Percentiles rank a stretch among this genome's conserved stretches.
Conservation (phyloP, 53 echinoderm and acorn worm genomes). For the Zoroaster sp. region DNA sequence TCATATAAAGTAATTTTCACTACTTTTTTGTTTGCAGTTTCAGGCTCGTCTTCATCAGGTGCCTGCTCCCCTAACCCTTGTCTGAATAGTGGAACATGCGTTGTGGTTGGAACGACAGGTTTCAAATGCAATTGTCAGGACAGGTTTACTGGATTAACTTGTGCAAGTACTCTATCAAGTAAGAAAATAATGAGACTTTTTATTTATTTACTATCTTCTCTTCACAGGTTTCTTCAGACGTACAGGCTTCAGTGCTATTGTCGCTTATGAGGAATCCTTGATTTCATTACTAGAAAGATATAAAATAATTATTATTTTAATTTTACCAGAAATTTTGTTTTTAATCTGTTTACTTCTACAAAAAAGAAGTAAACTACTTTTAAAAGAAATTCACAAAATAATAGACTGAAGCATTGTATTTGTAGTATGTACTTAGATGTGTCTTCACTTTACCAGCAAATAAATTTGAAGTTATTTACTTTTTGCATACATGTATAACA, state of each 20-base stretch:
- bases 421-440: too few relatives aligned
- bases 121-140: not conserved
- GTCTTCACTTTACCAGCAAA: too few relatives aligned
- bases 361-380: too few relatives aligned
- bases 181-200: not conserved
- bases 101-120: not conserved
- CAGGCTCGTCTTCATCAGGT: not conserved
- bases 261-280: not conserved
- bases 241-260: not conserved
- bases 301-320: not conserved
- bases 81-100: conserved; percentile 29
- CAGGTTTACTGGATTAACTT: not conserved
- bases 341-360: too few relatives aligned
- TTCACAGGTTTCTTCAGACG: too few relatives aligned
- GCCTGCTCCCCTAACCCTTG: not conserved
- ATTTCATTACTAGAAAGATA: too few relatives aligned
- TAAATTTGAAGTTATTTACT: too few relatives aligned
- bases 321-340: too few relatives aligned
- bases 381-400: too few relatives aligned
- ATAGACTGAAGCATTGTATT: too few relatives aligned
- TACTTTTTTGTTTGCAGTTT: not conserved
- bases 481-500: too few relatives aligned
- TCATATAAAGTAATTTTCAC: not conserved
- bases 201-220: not conserved
- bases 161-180: not conserved